Evolutionary conservation across 2,113 vertebrate genomes (phyloP).

Genomic region (Lutjanus erythropterus): DNA sequence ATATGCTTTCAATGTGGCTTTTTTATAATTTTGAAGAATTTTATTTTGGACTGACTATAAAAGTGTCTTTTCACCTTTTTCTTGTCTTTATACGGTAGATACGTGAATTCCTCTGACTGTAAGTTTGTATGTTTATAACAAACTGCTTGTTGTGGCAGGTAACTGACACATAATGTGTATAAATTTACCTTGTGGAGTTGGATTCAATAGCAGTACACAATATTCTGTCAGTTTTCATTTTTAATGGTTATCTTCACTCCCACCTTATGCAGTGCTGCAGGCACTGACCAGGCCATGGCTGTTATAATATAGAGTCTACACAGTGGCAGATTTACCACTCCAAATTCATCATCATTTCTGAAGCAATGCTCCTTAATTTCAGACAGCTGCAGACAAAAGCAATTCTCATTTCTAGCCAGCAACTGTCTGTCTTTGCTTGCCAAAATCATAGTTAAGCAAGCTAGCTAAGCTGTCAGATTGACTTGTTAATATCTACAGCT

Average conservation of each 20-base stretch:
- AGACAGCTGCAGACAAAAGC: neutral
- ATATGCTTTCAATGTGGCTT: conserved; percentile 14
- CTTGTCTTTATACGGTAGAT: neutral
- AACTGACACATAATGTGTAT: neutral
- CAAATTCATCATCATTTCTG: neutral
- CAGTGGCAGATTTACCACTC: neutral
- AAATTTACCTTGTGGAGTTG: neutral
- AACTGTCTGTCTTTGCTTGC: no score
- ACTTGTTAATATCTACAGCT: neutral
- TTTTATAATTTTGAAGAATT: neutral
- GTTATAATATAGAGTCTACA: no score
- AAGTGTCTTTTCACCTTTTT: neutral
- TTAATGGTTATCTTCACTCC: neutral
- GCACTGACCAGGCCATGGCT: neutral
- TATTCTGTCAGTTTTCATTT: neutral
- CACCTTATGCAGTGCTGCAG: neutral
- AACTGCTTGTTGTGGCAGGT: neutral
- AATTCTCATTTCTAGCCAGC: neutral
- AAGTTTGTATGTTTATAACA: neutral
- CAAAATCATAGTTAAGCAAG: neutral
- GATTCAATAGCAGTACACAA: neutral
- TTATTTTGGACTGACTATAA: conserved; percentile 23
- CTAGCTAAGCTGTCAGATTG: neutral
- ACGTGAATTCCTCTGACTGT: neutral
- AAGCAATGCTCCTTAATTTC: neutral